phyloP scores from a whole-genome alignment of 2,797 vertebrate species.

The Lepus townsendii region DNA sequence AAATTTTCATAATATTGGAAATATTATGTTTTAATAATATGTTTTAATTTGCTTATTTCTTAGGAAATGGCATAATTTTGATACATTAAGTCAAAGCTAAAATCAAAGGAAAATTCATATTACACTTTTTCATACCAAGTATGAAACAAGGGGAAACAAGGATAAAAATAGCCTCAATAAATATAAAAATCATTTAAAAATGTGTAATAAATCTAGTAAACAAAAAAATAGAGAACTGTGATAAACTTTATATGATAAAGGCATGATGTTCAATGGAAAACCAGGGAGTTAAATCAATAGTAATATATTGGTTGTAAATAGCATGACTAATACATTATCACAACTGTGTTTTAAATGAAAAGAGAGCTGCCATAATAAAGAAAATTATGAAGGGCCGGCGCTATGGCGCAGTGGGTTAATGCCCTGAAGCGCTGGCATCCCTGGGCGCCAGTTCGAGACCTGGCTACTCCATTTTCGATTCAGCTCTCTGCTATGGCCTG shows the following conservation, averaged over 20 bases:
- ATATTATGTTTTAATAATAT: too few relatives aligned
- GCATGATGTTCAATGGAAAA: neutral
- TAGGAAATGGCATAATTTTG: neutral
- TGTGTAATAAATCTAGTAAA: neutral
- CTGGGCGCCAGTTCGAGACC: too few relatives aligned
- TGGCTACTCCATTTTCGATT: too few relatives aligned
- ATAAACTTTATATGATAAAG: neutral
- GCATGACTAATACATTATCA: neutral
- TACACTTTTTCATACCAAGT: neutral
- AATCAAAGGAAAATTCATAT: neutral
- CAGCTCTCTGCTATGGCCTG: too few relatives aligned
- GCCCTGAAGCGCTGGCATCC: too few relatives aligned
- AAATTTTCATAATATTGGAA: neutral
- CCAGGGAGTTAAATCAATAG: neutral
- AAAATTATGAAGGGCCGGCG: too few relatives aligned
- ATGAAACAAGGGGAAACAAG: neutral
- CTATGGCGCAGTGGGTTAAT: too few relatives aligned
- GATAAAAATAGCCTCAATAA: neutral
- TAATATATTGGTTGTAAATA: neutral
- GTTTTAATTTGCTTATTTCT: conserved; percentile 34
- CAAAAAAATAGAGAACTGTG: neutral
- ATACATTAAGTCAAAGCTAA: neutral
- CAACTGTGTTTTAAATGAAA: neutral
- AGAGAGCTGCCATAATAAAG: neutral
- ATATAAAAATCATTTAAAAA: neutral